Percentiles rank a stretch among this genome's conserved stretches.
phyloP scores from a whole-genome alignment of 2,888 invertebrate genomes.

The Bombylius major region DNA sequence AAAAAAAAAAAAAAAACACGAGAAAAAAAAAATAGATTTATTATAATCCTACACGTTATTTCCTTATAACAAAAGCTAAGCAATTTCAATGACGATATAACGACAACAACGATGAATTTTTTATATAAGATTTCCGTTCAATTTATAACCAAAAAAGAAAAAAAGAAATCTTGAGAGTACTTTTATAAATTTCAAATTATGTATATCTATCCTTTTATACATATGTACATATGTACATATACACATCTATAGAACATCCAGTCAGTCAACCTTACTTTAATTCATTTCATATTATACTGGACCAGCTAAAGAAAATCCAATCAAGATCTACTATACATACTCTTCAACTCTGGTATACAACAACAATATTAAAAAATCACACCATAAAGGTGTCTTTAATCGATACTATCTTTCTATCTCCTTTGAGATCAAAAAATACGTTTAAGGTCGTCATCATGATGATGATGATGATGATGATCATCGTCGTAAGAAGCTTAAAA shows the following conservation, averaged over 20 bases:
- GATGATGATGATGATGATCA: neutral
- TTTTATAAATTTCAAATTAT: no score
- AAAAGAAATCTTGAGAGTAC: no score
- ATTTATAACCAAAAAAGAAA: no score
- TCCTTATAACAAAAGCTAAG: neutral
- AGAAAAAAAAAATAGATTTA: neutral
- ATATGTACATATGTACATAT: no score
- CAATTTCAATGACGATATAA: neutral
- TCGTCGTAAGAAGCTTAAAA: neutral
- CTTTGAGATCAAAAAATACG: slow-evolving; percentile 4
- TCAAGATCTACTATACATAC: no score
- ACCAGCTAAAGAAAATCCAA: no score
- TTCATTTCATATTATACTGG: neutral
- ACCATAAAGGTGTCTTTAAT: slow-evolving; percentile 11
- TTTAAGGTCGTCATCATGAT: neutral
- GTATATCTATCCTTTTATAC: no score
- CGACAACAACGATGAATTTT: no score
- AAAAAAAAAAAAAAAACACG: no score
- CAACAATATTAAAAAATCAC: slow-evolving; percentile 1
- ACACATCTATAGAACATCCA: no score
- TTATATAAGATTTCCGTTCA: no score
- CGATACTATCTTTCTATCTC: slow-evolving; percentile 7
- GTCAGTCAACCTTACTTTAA: neutral
- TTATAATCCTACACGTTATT: neutral
- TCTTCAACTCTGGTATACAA: neutral